Conservation (phyloP, 2,888 invertebrate species). For the Lithodes maja region DNA sequence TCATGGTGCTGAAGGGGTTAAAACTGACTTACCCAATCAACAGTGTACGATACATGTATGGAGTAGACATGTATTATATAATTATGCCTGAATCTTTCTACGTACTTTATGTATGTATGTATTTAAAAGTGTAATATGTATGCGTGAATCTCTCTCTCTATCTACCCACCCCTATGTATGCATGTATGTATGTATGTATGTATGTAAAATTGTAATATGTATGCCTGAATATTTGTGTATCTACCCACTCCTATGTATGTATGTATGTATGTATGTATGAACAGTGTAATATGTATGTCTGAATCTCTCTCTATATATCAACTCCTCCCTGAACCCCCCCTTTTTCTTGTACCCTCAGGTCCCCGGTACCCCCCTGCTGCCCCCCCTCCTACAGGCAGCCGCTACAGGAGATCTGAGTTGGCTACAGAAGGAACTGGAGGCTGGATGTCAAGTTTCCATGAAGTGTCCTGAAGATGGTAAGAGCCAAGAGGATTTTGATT, state of each 20-base stretch:
- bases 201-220: neutral
- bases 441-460: neutral
- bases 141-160: neutral
- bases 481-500: too few species aligned
- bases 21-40: too few species aligned
- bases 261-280: constrained; percentile 7
- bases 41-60: too few species aligned
- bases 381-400: neutral
- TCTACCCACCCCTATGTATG: neutral
- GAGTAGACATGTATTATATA: too few species aligned
- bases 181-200: constrained; percentile 2
- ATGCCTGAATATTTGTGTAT: neutral
- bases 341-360: neutral
- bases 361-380: neutral
- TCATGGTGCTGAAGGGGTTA: too few species aligned
- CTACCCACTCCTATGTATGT: neutral
- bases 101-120: neutral
- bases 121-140: constrained; percentile 1
- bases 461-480: neutral
- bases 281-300: neutral
- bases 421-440: neutral
- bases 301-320: too few species aligned
- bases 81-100: too few species aligned
- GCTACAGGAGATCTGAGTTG: neutral
- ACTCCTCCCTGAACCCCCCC: neutral